Conservation (phyloP, 2,888 invertebrate species). For the Nephrotoma appendiculata region DNA sequence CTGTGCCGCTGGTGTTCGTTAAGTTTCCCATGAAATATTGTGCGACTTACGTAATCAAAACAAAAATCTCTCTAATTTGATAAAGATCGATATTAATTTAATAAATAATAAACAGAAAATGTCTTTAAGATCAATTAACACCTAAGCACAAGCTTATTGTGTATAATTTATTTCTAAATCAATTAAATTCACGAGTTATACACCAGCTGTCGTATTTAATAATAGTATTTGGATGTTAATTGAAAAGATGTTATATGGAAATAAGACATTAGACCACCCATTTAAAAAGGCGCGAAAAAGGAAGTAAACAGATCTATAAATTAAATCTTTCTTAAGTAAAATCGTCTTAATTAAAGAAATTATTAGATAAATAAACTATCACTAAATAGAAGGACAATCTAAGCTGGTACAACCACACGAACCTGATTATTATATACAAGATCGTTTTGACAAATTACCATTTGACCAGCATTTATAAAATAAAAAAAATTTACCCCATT, state of each 20-base stretch:
- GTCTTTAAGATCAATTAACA: neutral
- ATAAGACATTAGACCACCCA: neutral
- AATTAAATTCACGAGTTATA: neutral
- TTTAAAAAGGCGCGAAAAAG: neutral
- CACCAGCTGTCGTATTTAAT: neutral
- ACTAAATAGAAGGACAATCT: no score
- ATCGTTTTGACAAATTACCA: neutral
- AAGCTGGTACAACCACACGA: neutral
- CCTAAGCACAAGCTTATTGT: neutral
- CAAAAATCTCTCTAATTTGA: neutral
- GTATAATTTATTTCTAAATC: neutral
- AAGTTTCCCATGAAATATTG: neutral
- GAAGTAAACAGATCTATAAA: neutral
- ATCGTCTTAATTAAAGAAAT: no score
- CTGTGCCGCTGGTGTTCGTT: neutral
- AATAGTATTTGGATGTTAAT: neutral
- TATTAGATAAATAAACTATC: no score
- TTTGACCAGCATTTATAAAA: neutral
- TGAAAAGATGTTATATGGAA: neutral
- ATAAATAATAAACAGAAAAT: neutral
- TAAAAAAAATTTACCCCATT: neutral
- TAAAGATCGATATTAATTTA: neutral
- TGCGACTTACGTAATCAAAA: neutral
- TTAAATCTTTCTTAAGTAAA: neutral
- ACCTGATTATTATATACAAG: neutral